Percentiles rank a stretch among this genome's conserved stretches.
Conservation (phyloP, 1,140 invertebrate genomes). For the Melanaphis sacchari region DNA sequence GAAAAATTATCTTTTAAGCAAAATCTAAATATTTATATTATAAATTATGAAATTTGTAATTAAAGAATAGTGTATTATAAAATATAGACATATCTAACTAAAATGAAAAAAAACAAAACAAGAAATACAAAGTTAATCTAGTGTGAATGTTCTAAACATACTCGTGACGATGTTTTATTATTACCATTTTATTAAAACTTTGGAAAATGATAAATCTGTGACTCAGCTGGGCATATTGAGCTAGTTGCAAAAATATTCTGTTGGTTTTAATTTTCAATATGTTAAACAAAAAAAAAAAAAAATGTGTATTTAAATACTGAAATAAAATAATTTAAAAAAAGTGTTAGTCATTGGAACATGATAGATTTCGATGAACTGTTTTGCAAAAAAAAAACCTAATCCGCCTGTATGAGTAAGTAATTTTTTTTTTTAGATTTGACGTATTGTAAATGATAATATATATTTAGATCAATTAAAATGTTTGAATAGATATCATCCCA, state of each 20-base stretch:
- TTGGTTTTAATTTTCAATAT: not conserved
- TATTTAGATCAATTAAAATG: not conserved
- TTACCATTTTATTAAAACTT: not conserved
- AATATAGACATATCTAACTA: not conserved
- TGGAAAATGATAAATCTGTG: not conserved
- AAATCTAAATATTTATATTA: too few relatives aligned
- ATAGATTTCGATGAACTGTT: not conserved
- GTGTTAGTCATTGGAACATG: not conserved
- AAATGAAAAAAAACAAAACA: not conserved
- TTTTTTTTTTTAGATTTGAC: not conserved
- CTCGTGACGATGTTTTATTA: not conserved
- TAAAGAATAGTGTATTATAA: too few relatives aligned
- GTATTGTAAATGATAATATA: not conserved
- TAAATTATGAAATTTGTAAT: too few relatives aligned
- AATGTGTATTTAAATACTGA: not conserved
- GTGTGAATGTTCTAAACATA: not conserved
- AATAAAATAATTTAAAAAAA: not conserved
- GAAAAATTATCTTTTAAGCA: too few relatives aligned
- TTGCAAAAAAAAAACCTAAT: not conserved
- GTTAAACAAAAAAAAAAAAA: not conserved
- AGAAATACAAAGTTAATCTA: not conserved
- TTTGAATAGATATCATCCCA: not conserved
- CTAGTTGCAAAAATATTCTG: not conserved
- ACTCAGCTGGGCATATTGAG: not conserved
- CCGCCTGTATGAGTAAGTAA: not conserved